These are phyloP conservation scores for Myanophis thanlyinensis DNA, from an alignment of 2,113 vertebrate genomes.

Conservation along the genomic window DNA sequence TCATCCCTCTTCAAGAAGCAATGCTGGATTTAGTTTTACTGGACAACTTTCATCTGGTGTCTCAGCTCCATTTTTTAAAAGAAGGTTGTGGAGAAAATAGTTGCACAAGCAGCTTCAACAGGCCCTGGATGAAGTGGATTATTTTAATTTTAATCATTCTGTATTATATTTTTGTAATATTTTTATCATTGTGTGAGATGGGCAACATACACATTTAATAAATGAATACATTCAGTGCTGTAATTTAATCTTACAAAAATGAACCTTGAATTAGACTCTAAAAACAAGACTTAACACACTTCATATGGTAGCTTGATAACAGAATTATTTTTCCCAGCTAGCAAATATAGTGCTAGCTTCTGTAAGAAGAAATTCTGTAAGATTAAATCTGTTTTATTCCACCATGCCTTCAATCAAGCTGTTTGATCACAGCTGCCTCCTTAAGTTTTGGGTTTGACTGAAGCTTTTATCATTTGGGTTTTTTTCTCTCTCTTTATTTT, in stretches of 20 bases:
- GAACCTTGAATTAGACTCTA: neutral
- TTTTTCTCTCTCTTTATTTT: neutral
- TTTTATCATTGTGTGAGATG: neutral
- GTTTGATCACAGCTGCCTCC: neutral
- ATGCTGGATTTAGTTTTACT: neutral
- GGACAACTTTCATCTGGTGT: neutral
- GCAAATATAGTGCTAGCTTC: neutral
- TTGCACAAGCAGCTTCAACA: neutral
- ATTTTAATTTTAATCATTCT: neutral
- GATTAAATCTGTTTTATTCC: neutral
- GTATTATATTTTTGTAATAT: neutral
- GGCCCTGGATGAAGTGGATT: neutral
- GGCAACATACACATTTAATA: neutral
- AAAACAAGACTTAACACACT: neutral
- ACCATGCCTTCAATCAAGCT: neutral
- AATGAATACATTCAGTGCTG: neutral
- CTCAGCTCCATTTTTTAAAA: neutral
- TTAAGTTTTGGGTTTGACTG: neutral
- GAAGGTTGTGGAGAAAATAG: neutral
- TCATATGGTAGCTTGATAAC: neutral
- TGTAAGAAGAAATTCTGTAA: neutral
- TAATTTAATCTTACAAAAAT: neutral
- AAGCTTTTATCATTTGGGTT: neutral
- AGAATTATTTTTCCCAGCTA: neutral
- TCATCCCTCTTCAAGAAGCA: neutral